Base-by-base conservation (phyloP, 2,888 invertebrate species). In the Drosophila leonis region DNA sequence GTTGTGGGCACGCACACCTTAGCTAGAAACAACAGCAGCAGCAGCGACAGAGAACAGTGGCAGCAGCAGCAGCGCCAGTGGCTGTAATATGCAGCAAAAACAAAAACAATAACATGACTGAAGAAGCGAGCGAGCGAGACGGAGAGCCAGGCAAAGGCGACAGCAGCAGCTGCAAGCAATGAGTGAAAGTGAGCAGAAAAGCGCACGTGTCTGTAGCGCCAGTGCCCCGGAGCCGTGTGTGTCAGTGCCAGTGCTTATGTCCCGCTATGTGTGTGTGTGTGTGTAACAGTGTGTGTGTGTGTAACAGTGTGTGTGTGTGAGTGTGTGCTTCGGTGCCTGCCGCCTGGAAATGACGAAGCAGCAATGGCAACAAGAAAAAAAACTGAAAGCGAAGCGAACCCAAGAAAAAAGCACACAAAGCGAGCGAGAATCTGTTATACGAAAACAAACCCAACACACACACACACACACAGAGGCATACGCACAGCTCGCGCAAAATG, bases 161-260 rank as follows among this genome's bases (percentile, higher is more conserved):
- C 69, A 65, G 60, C 78, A 78, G 76, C 76, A 74, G 85, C 90
- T 88, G 90, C 75, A 73, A 83, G 85, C 85, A 72, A 67, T 82
- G 85, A 84, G 90, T 90, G 84, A 84, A 84, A 84, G 84, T 84
- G 85, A 84, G 88, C 90, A 88, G 85, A 88, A 88, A 84, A 89
- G 84, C 90, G 88, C 84, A 84, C 84, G 90, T 88, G 90, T 82
- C 90, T 84, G 75, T 66, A 77, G 83, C 67, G 68, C 70, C 71
- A 74, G 57, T 60, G 71, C 63, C 79, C 41, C 68, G 48, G 48
- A 74, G 68, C 57, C 59, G 42, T 63, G 48, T n/a, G n/a, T 76
- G 68, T 78, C 73, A 72, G 62, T 75, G 67, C 46, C 73, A 77
- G 44, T 73, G 44, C 41, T 33, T 39, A 27, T 49, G n/a, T 57